phyloP scores from a whole-genome alignment of 2,797 vertebrate species.

The Esox lucius region DNA sequence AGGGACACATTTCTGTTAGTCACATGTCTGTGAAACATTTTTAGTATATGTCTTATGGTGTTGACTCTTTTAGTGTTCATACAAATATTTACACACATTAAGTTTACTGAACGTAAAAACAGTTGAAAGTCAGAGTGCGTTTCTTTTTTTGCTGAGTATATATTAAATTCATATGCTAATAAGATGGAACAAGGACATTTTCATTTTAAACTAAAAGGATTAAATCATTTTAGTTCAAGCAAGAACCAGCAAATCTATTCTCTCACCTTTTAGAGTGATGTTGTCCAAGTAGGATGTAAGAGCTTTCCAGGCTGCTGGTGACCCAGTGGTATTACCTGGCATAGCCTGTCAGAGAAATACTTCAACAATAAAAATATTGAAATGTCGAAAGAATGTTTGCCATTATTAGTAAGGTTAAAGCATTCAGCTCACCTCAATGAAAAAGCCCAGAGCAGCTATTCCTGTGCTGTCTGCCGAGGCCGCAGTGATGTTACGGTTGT shows the following conservation, averaged over 20 bases:
- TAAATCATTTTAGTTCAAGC: too few relatives aligned
- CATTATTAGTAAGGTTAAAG: neutral
- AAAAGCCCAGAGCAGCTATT: slow-evolving; percentile 69
- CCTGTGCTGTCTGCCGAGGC: slow-evolving; percentile 48
- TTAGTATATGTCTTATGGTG: too few relatives aligned
- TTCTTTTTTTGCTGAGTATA: too few relatives aligned
- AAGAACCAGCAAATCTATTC: too few relatives aligned
- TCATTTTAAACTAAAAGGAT: too few relatives aligned
- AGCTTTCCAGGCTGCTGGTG: slow-evolving; percentile 53
- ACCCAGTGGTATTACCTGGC: slow-evolving; percentile 19
- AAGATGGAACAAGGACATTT: neutral
- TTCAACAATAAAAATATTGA: neutral
- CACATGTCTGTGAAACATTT: too few relatives aligned
- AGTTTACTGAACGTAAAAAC: too few relatives aligned
- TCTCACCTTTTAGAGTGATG: slow-evolving; percentile 47
- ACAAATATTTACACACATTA: too few relatives aligned
- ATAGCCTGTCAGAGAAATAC: neutral
- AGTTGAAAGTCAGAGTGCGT: too few relatives aligned
- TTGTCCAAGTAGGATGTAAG: slow-evolving; percentile 50
- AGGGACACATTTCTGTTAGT: too few relatives aligned
- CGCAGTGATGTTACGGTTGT: slow-evolving; percentile 14
- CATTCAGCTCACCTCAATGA: slow-evolving; percentile 69
- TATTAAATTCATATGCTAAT: neutral
- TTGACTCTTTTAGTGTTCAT: too few relatives aligned
- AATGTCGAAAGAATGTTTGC: neutral